Evolutionary conservation across 2,888 invertebrate genomes (phyloP), one percentile per base, ranked within the genome.

Genomic region (Apodemia zela): DNA sequence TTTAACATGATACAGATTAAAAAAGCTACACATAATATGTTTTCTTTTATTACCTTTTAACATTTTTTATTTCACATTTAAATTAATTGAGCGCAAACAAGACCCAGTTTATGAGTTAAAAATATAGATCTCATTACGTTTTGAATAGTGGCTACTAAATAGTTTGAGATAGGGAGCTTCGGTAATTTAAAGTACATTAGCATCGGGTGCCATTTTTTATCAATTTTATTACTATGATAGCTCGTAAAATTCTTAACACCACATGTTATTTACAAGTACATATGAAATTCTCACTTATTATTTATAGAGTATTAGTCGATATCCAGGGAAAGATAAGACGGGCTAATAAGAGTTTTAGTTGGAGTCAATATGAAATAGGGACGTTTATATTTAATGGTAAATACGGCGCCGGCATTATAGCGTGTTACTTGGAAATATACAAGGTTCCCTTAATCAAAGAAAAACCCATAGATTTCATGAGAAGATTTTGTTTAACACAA

Each of bases 11-110:
- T 84, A 85, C 81, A 85, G 79, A 84, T 88, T 84, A 84, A 72
- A 81, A 84, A 81, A 84, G 15, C 82, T 85, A 85, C 81, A 80
- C 78, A 83, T 82, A 33, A 33, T 33, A 80, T 75, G 70, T 83
- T 86, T 81, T 78, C 75, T 79, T 87, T 87, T 82, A 88, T 80
- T 71, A 75, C 78, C 74, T 75, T 75, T 75, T 73, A 79, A 77
- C 75, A 76, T 81, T 86, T 82, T 82, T 81, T 72, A 84, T 82
- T 84, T 81, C 72, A 80, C 73, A 82, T 86, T 85, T 82, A 82
- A 85, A 87, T 88, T 89, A 88, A 89, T 88, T 84, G 79, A 88
- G 79, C 77, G 79, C 85, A 87, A 89, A 90, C 82, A 87, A 85
- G 80, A 77, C 73, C 69, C 74, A 67, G 75, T 83, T 87, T 84